A percentile compares a stretch with the other conserved stretches of the same genome.
These are phyloP conservation scores for Cyprinella venusta DNA, from an alignment of 2,797 vertebrate species.

Conservation along the genomic window DNA sequence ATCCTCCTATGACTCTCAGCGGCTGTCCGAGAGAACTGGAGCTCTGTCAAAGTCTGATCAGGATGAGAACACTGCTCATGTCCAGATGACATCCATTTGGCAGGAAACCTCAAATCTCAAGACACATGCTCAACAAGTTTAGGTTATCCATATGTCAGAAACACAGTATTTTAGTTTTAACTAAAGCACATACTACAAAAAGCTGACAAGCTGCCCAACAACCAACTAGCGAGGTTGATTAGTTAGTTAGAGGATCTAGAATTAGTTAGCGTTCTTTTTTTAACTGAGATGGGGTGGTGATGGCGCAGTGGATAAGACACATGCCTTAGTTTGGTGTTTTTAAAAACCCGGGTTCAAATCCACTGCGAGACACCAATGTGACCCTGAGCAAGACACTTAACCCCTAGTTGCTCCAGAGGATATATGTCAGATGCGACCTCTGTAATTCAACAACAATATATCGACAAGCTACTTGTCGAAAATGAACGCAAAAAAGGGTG, in stretches of 20 bases:
- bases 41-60: slow-evolving; percentile 14
- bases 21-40: slow-evolving; percentile 22
- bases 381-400: too few species aligned
- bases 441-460: too few species aligned
- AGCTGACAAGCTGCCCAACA: background rate
- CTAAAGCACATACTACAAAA: background rate
- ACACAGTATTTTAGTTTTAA: background rate
- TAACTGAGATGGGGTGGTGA: background rate
- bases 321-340: too few species aligned
- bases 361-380: too few species aligned
- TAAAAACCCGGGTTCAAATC: too few species aligned
- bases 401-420: too few species aligned
- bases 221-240: background rate
- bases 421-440: too few species aligned
- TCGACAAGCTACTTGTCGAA: too few species aligned
- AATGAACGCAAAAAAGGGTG: too few species aligned
- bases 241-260: background rate
- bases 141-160: slow-evolving; percentile 5
- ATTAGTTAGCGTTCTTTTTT: background rate
- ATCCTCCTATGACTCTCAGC: slow-evolving; percentile 36
- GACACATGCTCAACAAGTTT: background rate
- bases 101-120: slow-evolving; percentile 6
- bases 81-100: slow-evolving; percentile 16
- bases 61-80: slow-evolving; percentile 17
- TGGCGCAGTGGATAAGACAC: too few species aligned